These are phyloP conservation scores for Peromyscus melanophrys DNA, from an alignment of 2,797 vertebrate species.

Conservation along the genomic window DNA sequence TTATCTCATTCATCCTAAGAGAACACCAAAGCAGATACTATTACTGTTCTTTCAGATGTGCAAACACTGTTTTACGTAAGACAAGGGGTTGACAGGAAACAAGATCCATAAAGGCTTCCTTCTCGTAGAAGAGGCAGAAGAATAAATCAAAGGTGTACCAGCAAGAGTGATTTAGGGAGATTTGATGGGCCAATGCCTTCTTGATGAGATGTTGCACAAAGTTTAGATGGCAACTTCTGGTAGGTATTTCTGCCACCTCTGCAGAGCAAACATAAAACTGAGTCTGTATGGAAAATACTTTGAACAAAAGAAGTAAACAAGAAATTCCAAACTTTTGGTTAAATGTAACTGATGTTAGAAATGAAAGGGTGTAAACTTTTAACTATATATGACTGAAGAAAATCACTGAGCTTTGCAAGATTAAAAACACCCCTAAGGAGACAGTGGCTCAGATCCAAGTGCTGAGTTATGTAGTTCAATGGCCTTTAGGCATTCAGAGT, in stretches of 20 bases:
- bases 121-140: background rate
- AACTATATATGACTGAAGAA: constrained; percentile 44
- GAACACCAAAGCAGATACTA: background rate
- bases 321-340: background rate
- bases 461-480: background rate
- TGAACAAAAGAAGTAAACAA: constrained; percentile 10
- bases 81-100: constrained; percentile 12
- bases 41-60: background rate
- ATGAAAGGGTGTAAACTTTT: background rate
- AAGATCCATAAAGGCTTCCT: background rate
- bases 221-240: background rate
- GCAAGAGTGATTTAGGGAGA: background rate
- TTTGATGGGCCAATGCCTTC: background rate
- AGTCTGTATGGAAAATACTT: constrained; percentile 10
- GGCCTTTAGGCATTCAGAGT: background rate
- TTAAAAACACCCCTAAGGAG: background rate
- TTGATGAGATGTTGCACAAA: background rate
- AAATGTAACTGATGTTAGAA: constrained; percentile 32
- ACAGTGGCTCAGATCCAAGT: constrained; percentile 30
- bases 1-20: constrained; percentile 15
- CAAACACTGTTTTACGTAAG: background rate
- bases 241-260: background rate
- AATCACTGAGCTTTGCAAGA: background rate
- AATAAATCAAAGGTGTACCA: background rate
- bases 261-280: background rate